These are phyloP conservation scores for Bradysia coprophila DNA, from an alignment of 1,140 invertebrate species.

Conservation along the genomic window DNA sequence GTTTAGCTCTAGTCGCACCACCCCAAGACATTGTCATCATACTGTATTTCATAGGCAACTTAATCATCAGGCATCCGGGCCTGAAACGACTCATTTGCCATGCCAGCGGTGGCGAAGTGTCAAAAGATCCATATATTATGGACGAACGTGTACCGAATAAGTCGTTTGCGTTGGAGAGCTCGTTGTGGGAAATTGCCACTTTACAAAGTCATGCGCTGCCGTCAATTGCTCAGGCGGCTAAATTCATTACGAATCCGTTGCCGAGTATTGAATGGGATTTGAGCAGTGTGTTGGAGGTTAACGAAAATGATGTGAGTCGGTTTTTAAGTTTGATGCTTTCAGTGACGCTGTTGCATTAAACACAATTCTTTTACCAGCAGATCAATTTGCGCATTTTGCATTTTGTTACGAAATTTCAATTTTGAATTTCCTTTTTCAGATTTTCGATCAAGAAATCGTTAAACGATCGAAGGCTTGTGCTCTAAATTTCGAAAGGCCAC, in stretches of 20 bases:
- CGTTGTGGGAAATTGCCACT: conserved; percentile 76
- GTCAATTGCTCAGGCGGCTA: conserved; percentile 41
- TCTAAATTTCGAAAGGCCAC: conserved; percentile 38
- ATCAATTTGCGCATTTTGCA: not conserved
- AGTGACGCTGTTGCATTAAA: not conserved
- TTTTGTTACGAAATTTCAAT: not conserved
- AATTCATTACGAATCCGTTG: conserved; percentile 42
- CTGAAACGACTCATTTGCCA: conserved; percentile 58
- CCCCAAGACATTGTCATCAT: conserved; percentile 62
- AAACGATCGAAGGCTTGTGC: conserved; percentile 38
- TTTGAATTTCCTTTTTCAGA: conserved; percentile 17
- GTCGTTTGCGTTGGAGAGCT: conserved; percentile 66
- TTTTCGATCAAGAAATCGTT: conserved; percentile 42
- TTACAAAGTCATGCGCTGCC: conserved; percentile 60
- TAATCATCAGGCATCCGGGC: conserved; percentile 71
- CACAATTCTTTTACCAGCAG: not conserved
- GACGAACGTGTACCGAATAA: conserved; percentile 59
- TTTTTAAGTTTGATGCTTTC: not conserved
- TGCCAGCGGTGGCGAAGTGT: conserved; percentile 28
- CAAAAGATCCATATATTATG: conserved; percentile 63
- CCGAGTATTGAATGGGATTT: conserved; percentile 49
- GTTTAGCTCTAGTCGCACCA: conserved; percentile 63
- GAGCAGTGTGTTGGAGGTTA: conserved; percentile 34
- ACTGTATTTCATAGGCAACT: conserved; percentile 68
- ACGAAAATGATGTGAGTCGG: conserved; percentile 29